Evolutionary conservation across 2,113 vertebrate genomes (phyloP).

Genomic region (Pleuronectes platessa): DNA sequence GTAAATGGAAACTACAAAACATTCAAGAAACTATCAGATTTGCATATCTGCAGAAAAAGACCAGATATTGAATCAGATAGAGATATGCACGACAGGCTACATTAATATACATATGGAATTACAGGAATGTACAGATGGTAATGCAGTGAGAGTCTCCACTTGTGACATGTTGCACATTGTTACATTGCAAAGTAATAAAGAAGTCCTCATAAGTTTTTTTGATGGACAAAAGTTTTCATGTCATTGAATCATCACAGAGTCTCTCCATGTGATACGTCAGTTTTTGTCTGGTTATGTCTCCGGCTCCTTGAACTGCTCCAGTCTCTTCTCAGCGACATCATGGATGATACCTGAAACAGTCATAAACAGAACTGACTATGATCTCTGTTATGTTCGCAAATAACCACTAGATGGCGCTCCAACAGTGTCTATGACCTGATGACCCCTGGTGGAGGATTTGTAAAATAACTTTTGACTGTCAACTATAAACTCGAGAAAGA

Average conservation of each 20-base stretch:
- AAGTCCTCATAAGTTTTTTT: too few relatives aligned
- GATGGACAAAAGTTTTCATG: background rate
- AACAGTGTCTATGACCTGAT: slow-evolving; percentile 3
- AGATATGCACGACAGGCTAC: too few relatives aligned
- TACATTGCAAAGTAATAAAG: too few relatives aligned
- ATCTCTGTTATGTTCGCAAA: slow-evolving; percentile 18
- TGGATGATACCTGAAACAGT: slow-evolving; percentile 86
- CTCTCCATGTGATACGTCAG: background rate
- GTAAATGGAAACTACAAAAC: too few relatives aligned
- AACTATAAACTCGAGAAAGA: background rate
- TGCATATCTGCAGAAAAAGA: too few relatives aligned
- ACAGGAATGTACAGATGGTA: too few relatives aligned
- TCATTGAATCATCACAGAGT: background rate
- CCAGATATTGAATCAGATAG: too few relatives aligned
- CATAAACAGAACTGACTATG: slow-evolving; percentile 1
- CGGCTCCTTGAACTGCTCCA: slow-evolving; percentile 55
- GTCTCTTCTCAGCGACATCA: slow-evolving; percentile 79
- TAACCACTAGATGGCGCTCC: slow-evolving; percentile 53
- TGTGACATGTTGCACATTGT: too few relatives aligned
- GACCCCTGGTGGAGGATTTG: background rate
- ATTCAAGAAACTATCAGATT: too few relatives aligned
- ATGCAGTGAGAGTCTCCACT: too few relatives aligned
- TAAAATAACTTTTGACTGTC: background rate
- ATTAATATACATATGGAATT: too few relatives aligned
- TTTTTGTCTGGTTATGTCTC: background rate